These are phyloP conservation scores for Liasis olivaceus DNA, from an alignment of 2,797 vertebrate genomes.

Conservation along the genomic window DNA sequence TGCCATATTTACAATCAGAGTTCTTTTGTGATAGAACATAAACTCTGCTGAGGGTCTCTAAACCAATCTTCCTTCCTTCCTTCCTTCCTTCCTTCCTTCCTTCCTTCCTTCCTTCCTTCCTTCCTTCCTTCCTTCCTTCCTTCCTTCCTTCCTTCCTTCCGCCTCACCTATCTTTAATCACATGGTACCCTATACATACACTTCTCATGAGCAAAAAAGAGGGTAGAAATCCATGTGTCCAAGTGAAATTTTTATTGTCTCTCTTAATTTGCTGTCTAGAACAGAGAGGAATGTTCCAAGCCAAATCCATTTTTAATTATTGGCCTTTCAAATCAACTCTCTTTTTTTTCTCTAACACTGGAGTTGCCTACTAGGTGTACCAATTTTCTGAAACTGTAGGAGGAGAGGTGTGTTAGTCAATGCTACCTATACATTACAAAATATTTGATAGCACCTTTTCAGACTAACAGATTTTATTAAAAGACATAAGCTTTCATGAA, in stretches of 20 bases:
- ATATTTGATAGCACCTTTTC: not conserved
- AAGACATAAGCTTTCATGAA: not conserved
- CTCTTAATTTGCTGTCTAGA: conserved; percentile 63
- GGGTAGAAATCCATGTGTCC: conserved; percentile 59
- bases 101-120: not conserved
- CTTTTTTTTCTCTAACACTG: conserved; percentile 59
- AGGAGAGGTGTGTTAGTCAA: conserved; percentile 13
- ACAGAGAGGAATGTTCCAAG: conserved; percentile 51
- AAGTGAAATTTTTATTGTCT: conserved; percentile 54
- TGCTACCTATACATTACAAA: not conserved
- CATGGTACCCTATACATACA: not conserved
- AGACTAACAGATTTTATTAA: not conserved
- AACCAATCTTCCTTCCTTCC: not conserved
- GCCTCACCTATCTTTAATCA: conserved; percentile 34
- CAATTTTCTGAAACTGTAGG: conserved; percentile 57
- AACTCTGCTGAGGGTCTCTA: conserved; percentile 46
- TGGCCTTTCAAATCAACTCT: conserved; percentile 64
- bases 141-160: not conserved
- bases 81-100: not conserved
- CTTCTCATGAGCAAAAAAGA: conserved; percentile 16
- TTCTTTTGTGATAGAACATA: conserved; percentile 36
- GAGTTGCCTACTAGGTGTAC: conserved; percentile 57
- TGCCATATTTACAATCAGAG: conserved; percentile 49
- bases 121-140: not conserved
- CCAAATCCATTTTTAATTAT: conserved; percentile 43